Evolutionary conservation across 2,113 vertebrate species (phyloP).

Genomic region (Rhizomys pruinosus): DNA sequence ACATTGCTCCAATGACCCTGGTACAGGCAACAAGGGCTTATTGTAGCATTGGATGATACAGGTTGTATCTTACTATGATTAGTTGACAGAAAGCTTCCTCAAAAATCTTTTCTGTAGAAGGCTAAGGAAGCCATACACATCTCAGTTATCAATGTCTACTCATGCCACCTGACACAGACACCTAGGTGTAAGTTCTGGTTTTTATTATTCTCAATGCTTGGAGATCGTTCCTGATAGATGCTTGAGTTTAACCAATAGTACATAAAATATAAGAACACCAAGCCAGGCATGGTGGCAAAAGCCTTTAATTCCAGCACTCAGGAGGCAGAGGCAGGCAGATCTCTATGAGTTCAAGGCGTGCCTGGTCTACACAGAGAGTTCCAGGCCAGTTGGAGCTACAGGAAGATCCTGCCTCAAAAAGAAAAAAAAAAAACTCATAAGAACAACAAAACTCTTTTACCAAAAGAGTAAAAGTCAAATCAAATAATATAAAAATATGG

Average conservation of each 20-base stretch:
- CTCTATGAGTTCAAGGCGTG: no score
- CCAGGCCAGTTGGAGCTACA: no score
- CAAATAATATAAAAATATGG: neutral
- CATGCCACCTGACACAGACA: neutral
- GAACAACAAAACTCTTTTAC: neutral
- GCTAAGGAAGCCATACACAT: neutral
- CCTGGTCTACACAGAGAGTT: no score
- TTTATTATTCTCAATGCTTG: neutral
- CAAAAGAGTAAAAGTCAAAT: conserved; percentile 17
- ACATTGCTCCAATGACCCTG: neutral
- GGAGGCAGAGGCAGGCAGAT: no score
- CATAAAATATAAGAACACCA: neutral
- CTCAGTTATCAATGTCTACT: neutral
- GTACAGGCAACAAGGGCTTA: neutral
- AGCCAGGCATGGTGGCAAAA: no score
- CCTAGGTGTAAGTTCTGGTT: neutral
- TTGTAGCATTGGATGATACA: neutral
- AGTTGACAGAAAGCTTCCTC: neutral
- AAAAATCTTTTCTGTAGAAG: conserved; percentile 25
- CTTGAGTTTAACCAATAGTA: neutral
- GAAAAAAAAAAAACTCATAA: no score
- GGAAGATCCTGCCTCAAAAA: no score
- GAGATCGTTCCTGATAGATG: neutral
- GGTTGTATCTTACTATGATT: neutral
- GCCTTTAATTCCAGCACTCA: no score